phyloP scores from a whole-genome alignment of 2,797 vertebrate species.

The Phylloscopus collybita region DNA sequence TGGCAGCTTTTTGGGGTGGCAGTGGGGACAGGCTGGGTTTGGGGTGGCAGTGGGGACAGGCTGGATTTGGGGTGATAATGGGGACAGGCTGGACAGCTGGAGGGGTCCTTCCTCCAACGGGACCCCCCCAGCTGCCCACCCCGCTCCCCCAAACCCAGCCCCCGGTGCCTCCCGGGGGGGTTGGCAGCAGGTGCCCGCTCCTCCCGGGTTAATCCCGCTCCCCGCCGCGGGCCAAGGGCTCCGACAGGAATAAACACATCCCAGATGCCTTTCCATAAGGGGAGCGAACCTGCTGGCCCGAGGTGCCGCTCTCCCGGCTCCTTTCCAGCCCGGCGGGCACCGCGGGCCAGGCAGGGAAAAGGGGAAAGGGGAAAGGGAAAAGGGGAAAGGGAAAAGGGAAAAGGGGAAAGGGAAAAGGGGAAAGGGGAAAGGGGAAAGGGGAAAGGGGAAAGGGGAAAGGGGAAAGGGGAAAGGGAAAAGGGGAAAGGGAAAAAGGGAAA shows the following conservation, averaged over 20 bases:
- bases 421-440: no score
- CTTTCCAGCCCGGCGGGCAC: neutral
- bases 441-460: no score
- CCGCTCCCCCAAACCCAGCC: neutral
- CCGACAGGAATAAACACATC: conserved; percentile 45
- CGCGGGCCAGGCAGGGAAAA: accelerated
- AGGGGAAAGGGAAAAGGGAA: no score
- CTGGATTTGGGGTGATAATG: no score
- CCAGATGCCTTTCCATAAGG: conserved; percentile 53
- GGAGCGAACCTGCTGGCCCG: conserved; percentile 22
- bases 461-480: no score
- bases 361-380: no score
- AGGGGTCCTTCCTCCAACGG: neutral
- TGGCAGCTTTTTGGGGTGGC: neutral
- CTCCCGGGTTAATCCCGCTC: neutral
- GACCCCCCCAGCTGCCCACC: neutral
- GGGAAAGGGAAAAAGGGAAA: no score
- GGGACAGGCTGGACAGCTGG: no score
- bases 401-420: no score
- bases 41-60: no score
- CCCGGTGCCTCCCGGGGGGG: accelerated
- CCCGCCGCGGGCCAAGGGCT: neutral
- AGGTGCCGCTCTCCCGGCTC: neutral
- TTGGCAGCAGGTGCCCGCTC: conserved; percentile 1
- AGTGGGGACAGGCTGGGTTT: neutral